These are phyloP conservation scores for Zygothrica quintamaculata DNA, from an alignment of 2,888 invertebrate species.

Conservation along the genomic window DNA sequence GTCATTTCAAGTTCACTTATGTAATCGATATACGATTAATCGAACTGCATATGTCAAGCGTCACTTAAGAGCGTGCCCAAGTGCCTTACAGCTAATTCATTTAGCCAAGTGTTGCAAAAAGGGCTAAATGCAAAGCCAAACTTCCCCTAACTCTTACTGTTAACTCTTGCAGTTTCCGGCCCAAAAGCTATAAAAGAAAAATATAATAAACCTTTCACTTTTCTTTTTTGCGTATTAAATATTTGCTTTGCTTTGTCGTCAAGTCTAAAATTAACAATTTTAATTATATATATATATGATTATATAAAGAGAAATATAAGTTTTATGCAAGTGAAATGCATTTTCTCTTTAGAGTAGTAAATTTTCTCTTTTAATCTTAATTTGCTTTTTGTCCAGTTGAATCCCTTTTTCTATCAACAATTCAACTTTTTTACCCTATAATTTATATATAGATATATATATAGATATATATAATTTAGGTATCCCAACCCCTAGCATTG, in stretches of 20 bases:
- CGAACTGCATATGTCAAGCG: conserved; percentile 44
- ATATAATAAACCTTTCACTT: conserved; percentile 71
- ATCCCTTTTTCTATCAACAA: conserved; percentile 24
- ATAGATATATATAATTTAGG: conserved; percentile 29
- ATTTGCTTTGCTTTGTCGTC: conserved; percentile 26
- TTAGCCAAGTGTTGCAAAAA: conserved; percentile 38
- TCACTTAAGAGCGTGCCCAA: conserved; percentile 55
- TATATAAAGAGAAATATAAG: no score
- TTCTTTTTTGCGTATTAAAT: conserved; percentile 23
- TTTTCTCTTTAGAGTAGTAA: no score
- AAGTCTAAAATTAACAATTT: neutral
- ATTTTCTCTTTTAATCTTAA: conserved; percentile 13
- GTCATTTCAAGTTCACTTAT: conserved; percentile 24
- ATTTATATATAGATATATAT: no score
- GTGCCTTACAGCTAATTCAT: conserved; percentile 59
- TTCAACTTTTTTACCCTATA: conserved; percentile 11
- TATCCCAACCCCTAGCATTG: conserved; percentile 28
- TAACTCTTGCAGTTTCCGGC: conserved; percentile 54
- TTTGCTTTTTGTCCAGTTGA: conserved; percentile 1
- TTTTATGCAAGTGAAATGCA: no score
- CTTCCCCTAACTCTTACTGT: conserved; percentile 1
- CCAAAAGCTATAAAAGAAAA: no score
- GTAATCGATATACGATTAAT: conserved; percentile 45
- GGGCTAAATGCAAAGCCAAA: neutral
- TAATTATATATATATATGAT: no score